Conservation (phyloP, 2,797 vertebrate genomes). For the Pyrocephalus nanus region DNA sequence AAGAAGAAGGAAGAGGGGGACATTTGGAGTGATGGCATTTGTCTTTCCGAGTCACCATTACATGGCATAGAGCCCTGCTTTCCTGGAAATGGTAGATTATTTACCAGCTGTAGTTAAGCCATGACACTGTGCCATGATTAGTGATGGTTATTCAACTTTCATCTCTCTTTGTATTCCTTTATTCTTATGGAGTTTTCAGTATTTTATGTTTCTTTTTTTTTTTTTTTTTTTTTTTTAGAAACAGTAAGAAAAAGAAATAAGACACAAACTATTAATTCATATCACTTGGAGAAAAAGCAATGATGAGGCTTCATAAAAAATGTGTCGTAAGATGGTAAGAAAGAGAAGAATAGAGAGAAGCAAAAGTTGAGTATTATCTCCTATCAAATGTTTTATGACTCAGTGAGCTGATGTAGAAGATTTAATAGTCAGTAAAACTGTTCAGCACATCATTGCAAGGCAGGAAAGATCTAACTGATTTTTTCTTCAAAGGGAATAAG, state of each 20-base stretch:
- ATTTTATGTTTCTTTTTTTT: background rate
- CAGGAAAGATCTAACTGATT: background rate
- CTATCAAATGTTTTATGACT: constrained; percentile 9
- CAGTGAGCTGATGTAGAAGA: background rate
- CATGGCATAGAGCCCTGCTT: too few relatives aligned
- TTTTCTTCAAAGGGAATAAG: background rate
- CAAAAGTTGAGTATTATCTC: background rate
- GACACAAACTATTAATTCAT: background rate
- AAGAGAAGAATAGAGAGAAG: background rate
- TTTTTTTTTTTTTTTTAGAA: background rate
- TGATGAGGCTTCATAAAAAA: background rate
- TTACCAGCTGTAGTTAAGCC: background rate
- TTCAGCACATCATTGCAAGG: background rate
- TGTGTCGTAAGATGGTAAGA: background rate
- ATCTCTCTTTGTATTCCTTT: background rate
- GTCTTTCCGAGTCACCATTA: background rate
- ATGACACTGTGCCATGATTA: background rate
- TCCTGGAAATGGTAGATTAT: background rate
- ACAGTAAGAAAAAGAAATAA: background rate
- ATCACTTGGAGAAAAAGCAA: background rate
- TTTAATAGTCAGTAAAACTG: background rate
- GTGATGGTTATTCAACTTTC: background rate
- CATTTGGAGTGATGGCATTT: background rate
- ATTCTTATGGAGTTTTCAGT: background rate
- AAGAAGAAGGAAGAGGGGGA: background rate